Base-by-base conservation (phyloP, 2,113 vertebrate genomes). In the Chaetops frenatus region DNA sequence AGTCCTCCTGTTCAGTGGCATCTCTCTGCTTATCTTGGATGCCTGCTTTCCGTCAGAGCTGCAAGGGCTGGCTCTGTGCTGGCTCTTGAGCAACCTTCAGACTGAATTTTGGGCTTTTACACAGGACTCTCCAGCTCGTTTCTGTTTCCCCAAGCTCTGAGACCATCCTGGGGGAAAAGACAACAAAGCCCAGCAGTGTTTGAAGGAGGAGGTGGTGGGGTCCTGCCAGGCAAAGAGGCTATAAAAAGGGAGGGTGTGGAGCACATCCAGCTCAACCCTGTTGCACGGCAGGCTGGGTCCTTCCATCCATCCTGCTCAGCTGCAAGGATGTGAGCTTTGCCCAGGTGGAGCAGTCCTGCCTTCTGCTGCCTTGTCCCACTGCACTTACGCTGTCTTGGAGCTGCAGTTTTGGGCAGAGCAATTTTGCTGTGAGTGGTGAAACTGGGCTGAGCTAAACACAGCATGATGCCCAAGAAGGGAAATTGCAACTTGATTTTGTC, bases 401-500 rank as follows among this genome's bases (percentile, higher is more conserved):
- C 73, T 73, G 64, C 1, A 0, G 35, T 15, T 50, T 79, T 23
- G 29, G 53, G 35, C 48, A 79, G 50, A 81, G 57, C 8, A 28
- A 27, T 1, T 0, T 29, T 67, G 25, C 54, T 65, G 48, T 29
- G n/a, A 40, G 20, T 33, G 42, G 58, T 69, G 81, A 64, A 86
- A 62, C 11, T 8, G 33, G 28, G 36, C 38, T 18, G 13, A 77
- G 50, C 19, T 25, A 36, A 84, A 40, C 27, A 53, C 36, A 66
- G 23, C 0, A 0, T 51, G 20, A 42, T 57, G 54, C 31, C 22
- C 1, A 2, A 61, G 54, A 77, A 81, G 6, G 18, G 42, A 57
- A 87, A 70, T 5, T 20, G 66, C 48, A 40, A 33, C 21, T 51
- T 58, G 38, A 33, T 21, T 47, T 3, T 33, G 8, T 60, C 35